These are phyloP conservation scores for Spisula solida DNA, from an alignment of 2,888 invertebrate genomes.

Conservation along the genomic window DNA sequence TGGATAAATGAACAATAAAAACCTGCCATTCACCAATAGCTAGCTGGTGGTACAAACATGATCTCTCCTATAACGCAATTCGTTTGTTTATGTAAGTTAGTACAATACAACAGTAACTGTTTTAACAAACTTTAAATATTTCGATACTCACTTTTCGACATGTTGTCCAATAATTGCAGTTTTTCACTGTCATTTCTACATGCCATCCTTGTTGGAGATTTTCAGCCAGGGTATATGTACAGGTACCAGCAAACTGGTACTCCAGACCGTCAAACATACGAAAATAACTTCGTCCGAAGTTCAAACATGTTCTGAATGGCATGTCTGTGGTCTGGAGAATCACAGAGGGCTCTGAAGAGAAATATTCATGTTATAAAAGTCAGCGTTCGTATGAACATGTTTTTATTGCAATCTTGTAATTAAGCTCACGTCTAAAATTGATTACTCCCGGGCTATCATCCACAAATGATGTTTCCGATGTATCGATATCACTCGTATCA, in stretches of 20 bases:
- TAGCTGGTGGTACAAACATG: too few species aligned
- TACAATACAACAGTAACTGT: too few species aligned
- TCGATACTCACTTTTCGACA: slow-evolving; percentile 63
- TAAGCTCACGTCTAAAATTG: too few species aligned
- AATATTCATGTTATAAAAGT: background rate
- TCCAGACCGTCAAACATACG: slow-evolving; percentile 95
- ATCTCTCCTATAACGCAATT: too few species aligned
- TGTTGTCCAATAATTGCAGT: slow-evolving; percentile 58
- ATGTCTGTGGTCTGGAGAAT: slow-evolving; percentile 57
- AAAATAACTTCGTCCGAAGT: slow-evolving; percentile 87
- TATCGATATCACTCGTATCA: too few species aligned
- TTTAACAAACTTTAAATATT: too few species aligned
- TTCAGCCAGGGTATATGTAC: slow-evolving; percentile 89
- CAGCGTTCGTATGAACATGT: background rate
- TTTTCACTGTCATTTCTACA: slow-evolving; percentile 53
- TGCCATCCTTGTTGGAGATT: slow-evolving; percentile 53
- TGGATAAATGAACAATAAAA: too few species aligned
- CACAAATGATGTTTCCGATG: too few species aligned
- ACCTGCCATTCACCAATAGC: too few species aligned
- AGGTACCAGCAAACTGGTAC: slow-evolving; percentile 91
- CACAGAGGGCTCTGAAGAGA: slow-evolving; percentile 50
- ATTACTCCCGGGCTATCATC: too few species aligned
- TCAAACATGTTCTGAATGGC: slow-evolving; percentile 74
- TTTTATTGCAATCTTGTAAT: too few species aligned
- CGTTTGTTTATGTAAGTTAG: too few species aligned